A percentile compares a stretch with the other conserved stretches of the same genome.
These are phyloP conservation scores for Oreonectes daqikongensis DNA, from an alignment of 2,797 vertebrate species.

Conservation along the genomic window DNA sequence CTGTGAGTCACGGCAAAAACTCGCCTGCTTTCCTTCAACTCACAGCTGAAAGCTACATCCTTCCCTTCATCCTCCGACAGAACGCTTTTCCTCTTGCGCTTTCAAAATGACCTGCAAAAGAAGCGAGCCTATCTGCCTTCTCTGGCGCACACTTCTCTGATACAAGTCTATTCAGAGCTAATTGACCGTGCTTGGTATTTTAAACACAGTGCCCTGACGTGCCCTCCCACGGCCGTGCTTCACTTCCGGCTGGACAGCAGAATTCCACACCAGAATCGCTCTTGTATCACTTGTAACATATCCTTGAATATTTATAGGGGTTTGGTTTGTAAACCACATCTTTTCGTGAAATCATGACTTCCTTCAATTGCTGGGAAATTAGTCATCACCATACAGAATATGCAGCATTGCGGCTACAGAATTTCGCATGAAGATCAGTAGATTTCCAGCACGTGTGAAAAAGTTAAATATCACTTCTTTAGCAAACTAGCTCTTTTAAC, in stretches of 20 bases:
- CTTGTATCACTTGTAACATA: not conserved
- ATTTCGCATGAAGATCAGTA: no score
- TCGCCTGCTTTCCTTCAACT: conserved; percentile 32
- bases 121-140: conserved; percentile 1
- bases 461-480: no score
- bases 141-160: conserved; percentile 3
- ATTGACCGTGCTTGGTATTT: conserved; percentile 27
- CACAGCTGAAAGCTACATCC: conserved; percentile 29
- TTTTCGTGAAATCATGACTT: not conserved
- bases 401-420: no score
- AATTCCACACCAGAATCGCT: not conserved
- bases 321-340: no score
- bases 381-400: not conserved
- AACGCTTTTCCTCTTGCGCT: conserved; percentile 40
- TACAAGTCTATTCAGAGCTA: conserved; percentile 46
- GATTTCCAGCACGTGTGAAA: no score
- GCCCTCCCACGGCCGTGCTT: conserved; percentile 3
- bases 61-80: conserved; percentile 42
- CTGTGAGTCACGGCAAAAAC: conserved; percentile 33
- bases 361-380: not conserved
- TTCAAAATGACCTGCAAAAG: not conserved
- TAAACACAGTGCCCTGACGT: not conserved
- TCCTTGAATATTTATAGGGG: not conserved
- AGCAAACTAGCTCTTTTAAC: no score
- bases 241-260: not conserved